Evolutionary conservation across 2,888 invertebrate genomes (phyloP), one percentile per base, ranked within the genome.

Genomic region (Meteorus colon): DNA sequence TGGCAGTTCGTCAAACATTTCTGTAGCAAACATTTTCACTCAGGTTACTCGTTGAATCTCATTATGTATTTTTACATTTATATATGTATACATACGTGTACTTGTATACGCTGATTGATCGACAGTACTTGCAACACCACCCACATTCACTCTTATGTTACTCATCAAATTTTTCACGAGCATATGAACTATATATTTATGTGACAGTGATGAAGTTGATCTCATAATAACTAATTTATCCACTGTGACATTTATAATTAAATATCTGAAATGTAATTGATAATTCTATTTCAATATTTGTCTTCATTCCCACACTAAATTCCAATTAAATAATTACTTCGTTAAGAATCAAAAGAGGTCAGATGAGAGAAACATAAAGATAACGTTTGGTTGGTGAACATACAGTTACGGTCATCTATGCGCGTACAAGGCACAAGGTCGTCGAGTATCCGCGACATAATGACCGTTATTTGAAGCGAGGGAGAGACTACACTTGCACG

Each of bases 381-480:
- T 67, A 48, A 48, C 24, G 27, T 45, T 48, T 67, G 12, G 41
- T 31, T 29, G 27, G 63, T 63, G 31, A 12, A 63, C 27, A 45
- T 51, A 29, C 29, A 10, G 48, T 27, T 19, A 51, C 34, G 55
- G 24, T 55, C 55, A 55, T 55, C 19, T 55, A 24, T 63, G n/a
- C 59, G 31, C 24, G 72, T 24, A 67, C 41, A 63, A 62, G 37
- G 65, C 65, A 65, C 71, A 77, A 78, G 73, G 70, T 69, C 79
- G 66, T 74, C 77, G 67, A 79, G 77, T 81, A 79, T 71, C 78
- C 80, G 73, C 77, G 79, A 82, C 77, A 76, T 86, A 86, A 86
- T 83, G 82, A 84, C 82, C 81, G 84, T 86, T 84, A 85, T 85
- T 86, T 86, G 84, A 85, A 84, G 76, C 79, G 82, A 80, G 76